phyloP scores from a whole-genome alignment of 1,140 invertebrate species.

The Metaphire vulgaris region DNA sequence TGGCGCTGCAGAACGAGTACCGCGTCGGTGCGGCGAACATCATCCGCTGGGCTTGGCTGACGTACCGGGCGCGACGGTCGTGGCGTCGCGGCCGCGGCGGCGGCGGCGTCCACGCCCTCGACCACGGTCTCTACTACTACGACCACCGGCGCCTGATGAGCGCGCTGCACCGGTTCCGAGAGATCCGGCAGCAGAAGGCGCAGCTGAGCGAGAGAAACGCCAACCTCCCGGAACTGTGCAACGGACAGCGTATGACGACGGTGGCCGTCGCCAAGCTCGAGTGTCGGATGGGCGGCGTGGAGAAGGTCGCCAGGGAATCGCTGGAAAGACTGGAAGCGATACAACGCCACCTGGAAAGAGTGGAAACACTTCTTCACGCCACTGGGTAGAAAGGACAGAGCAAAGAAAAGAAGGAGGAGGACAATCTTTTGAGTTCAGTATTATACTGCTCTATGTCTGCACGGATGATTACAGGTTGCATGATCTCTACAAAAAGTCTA shows the following conservation, averaged over 20 bases:
- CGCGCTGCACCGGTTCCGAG: neutral
- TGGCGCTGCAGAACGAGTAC: slow-evolving; percentile 42
- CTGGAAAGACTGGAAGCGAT: neutral
- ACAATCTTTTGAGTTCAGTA: too few species aligned
- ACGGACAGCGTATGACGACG: neutral
- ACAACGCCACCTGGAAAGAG: neutral
- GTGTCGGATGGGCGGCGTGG: neutral
- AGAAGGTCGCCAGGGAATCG: neutral
- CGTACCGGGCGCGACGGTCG: neutral
- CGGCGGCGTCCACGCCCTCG: too few species aligned
- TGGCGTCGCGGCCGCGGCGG: too few species aligned
- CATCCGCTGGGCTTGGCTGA: neutral
- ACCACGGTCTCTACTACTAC: neutral
- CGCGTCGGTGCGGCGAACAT: slow-evolving; percentile 17
- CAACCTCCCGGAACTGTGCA: neutral
- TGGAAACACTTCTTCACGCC: neutral
- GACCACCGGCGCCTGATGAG: neutral
- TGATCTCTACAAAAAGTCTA: too few species aligned
- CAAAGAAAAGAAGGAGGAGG: too few species aligned
- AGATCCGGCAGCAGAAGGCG: neutral
- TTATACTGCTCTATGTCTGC: too few species aligned
- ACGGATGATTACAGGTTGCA: too few species aligned
- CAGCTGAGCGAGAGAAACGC: neutral
- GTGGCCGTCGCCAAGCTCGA: neutral
- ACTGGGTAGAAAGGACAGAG: too few species aligned